phyloP scores from a whole-genome alignment of 2,113 vertebrate species.

The Myotis brandtii region DNA sequence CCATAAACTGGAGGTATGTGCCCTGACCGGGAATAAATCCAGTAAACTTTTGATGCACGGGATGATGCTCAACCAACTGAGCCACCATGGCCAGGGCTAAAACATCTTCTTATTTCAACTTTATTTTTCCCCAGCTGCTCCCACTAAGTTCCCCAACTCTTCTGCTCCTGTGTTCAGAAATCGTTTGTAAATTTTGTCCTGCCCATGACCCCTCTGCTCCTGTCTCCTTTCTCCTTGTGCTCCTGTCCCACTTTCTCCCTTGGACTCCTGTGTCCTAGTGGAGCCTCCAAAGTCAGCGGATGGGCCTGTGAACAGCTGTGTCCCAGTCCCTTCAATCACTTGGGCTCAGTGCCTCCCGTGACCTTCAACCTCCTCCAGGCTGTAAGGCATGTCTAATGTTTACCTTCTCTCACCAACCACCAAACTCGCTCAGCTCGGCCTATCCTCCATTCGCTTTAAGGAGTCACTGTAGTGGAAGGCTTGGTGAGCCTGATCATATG shows the following conservation, averaged over 20 bases:
- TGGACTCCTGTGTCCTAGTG: neutral
- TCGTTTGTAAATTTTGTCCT: neutral
- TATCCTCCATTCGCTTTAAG: neutral
- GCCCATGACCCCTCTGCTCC: neutral
- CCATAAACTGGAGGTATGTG: no score
- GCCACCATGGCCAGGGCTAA: neutral
- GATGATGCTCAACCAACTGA: neutral
- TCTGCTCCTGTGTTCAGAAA: neutral
- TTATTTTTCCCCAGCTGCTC: neutral
- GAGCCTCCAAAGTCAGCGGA: neutral
- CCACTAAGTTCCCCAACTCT: neutral
- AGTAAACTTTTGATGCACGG: no score
- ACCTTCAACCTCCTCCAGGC: neutral
- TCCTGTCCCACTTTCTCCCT: neutral
- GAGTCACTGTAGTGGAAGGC: neutral
- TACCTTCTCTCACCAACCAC: neutral
- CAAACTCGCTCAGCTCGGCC: rapidly evolving
- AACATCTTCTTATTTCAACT: neutral
- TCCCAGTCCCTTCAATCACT: neutral
- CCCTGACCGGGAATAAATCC: no score
- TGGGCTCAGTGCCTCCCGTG: rapidly evolving
- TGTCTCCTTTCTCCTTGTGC: neutral
- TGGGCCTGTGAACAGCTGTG: neutral
- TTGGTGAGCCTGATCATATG: neutral
- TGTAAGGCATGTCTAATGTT: neutral